Evolutionary conservation across 2,113 vertebrate species (phyloP).

Genomic region (Pollimyrus isidori): DNA sequence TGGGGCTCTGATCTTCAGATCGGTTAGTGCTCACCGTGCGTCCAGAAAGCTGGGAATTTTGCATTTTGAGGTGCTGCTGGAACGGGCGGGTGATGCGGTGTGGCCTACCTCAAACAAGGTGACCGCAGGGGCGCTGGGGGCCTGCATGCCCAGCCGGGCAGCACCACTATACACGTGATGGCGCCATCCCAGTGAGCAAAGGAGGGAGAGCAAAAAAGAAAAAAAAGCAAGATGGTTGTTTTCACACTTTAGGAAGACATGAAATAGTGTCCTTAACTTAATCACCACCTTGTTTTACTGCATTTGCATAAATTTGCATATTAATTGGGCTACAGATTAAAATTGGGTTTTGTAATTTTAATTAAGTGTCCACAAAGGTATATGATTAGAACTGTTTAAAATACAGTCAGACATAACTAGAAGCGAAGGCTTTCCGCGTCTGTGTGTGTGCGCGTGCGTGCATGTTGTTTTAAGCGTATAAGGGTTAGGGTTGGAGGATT

Average conservation of each 20-base stretch:
- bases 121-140: constrained; percentile 35
- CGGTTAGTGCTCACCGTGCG: constrained; percentile 90
- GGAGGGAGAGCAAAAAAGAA: neutral
- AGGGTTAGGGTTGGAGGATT: constrained; percentile 68
- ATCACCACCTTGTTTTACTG: constrained; percentile 99
- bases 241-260: constrained; percentile 99
- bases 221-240: constrained; percentile 81
- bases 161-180: constrained; percentile 29
- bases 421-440: constrained; percentile 72
- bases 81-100: constrained; percentile 75
- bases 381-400: constrained; percentile 99
- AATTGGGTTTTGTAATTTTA: constrained; percentile 99
- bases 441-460: neutral
- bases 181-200: constrained; percentile 82
- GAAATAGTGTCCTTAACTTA: constrained; percentile 99
- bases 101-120: constrained; percentile 81
- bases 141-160: neutral
- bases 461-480: constrained; percentile 63
- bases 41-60: constrained; percentile 74
- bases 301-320: constrained; percentile 99
- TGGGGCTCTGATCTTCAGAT: constrained; percentile 67
- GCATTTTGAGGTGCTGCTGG: constrained; percentile 82
- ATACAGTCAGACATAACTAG: constrained; percentile 99
- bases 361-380: constrained; percentile 99
- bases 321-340: constrained; percentile 99